Base-by-base conservation (phyloP, 2,888 invertebrate species). In the Tromatobia lineatoria region DNA sequence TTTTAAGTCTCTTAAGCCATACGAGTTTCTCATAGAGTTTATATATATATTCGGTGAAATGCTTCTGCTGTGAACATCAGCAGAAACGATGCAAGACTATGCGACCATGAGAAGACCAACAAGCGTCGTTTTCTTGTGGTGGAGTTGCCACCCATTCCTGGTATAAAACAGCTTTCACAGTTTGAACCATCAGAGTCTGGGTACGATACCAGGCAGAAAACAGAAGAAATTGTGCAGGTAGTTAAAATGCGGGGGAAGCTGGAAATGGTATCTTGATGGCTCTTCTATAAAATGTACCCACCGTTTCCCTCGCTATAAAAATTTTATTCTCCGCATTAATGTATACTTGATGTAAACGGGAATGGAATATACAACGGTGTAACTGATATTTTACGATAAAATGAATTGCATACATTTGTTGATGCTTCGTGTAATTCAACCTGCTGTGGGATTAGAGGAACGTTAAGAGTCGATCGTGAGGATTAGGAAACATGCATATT, bases 1-100 rank as follows among this genome's bases (percentile, higher is more conserved):
- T 79, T 79, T 45, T 67, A 70, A 70, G 82, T 81, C 79, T 85
- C 85, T 52, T 82, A 82, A 79, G 42, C 45, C 67, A 54, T n/a
- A 69, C 71, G 59, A 59, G 64, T 61, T 52, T 47, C 61, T 38
- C 52, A 42, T 34, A 61, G n/a, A 34, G 34, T 18, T 61, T 2
- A 2, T n/a, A 4, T 29, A 29, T 61, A 34, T 61, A 61, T 61
- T 10, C 15, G 20, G 42, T 25, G 25, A 66, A 42, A 25, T 47
- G 54, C 66, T 52, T n/a, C n/a, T n/a, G n/a, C 50, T 4, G 69
- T 47, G 67, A 80, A 25, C 74, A 47, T 54, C 52, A 23, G 54
- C 20, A 13, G 38, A 54, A 70, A 42, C 34, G 38, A 67, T 47
- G 47, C 18, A 61, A 61, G 59, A 61, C 59, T 25, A 3, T 11